Base-by-base conservation (phyloP, 2,113 vertebrate genomes). In the Chiloscyllium plagiosum region DNA sequence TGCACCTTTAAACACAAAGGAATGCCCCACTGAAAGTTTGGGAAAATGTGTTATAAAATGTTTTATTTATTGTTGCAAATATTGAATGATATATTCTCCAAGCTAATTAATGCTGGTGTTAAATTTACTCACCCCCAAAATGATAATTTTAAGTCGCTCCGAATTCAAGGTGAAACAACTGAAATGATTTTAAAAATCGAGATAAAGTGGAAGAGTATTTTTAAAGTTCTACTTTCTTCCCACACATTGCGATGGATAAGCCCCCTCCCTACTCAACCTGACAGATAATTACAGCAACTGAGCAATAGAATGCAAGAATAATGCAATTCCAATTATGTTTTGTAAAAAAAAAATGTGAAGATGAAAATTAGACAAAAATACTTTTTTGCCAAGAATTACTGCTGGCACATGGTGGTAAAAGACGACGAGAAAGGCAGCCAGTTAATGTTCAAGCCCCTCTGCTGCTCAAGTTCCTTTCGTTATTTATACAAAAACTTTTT, bases 321-420 rank as follows among this genome's bases (percentile, higher is more conserved):
- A 7, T 92, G 87, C 17, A 92, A 92, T 92, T 92, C 87, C 26
- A 92, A 92, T 65, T 3, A 56, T 65, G 61, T 90, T 90, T 61
- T 61, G 33, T 7, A 37, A 42, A 1, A 69, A 94, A 42, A 94
- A 42, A 94, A 19, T 29, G 66, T 26, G 42, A 37, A 42, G 24
- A 69, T 50, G 68, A 94, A 70, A 94, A 70, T 68, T 72, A 70
- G 50, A 90, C 29, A 33, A 90, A 90, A 90, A 61, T 90, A 90
- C n/a, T 66, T 66, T 33, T 47, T 47, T 66, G 89, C 61, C 89
- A 93, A 93, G 33, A 93, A 93, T 66, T 65, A 68, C 89, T 93
- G 89, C 20, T 93, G 89, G 89, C 89, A 93, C 52, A 93, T 37
- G 61, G 89, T 93, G 89, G 56, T 37, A n/a, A 66, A 66, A 65